Base-by-base conservation (phyloP, 2,113 vertebrate genomes). In the Onychostoma macrolepis region DNA sequence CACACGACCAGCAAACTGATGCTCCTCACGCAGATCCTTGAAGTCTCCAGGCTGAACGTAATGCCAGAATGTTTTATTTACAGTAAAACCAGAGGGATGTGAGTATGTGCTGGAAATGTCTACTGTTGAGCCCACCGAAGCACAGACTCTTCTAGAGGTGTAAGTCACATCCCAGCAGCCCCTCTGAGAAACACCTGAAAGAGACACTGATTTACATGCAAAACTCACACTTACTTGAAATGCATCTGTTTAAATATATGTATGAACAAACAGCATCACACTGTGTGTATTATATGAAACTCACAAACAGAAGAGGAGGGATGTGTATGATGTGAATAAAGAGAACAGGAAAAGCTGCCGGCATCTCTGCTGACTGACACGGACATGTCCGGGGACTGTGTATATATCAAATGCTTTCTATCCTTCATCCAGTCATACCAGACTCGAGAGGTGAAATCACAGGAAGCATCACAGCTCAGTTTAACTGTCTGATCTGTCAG, bases 1-100 rank as follows among this genome's bases (percentile, higher is more conserved):
- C 79, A 87, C 65, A 75, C 81, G 87, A 65, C 85, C 72, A 26
- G 77, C 74, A 79, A 84, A 87, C 71, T 65, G 82, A 36, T 43
- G 38, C 17, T 50, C 2, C 12, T 63, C 4, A 78, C 45, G 76
- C 76, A 78, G 45, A 53, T 78, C 76, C 9, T 2, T 53, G 4
- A 30, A 10, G 15, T 50, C 28, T 6, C 24, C 10, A 12, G 6
- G 0, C 1, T 0, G 15, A 78, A 0, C 26, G 26, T 30, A 78
- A 78, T 53, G 26, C 76, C 76, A 78, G 43, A 78, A 78, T 50
- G 45, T 78, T 30, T 53, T 24, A 10, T 2, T 53, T 21, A 78
- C 15, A 53, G 28, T 53, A 12, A 30, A 0, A 78, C 8, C 28
- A 53, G 76, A 33, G 15, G 76, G 76, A 78, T 33, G 45, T 33